These are phyloP conservation scores for Cnemophilus loriae DNA, from an alignment of 2,113 vertebrate species.

Conservation along the genomic window DNA sequence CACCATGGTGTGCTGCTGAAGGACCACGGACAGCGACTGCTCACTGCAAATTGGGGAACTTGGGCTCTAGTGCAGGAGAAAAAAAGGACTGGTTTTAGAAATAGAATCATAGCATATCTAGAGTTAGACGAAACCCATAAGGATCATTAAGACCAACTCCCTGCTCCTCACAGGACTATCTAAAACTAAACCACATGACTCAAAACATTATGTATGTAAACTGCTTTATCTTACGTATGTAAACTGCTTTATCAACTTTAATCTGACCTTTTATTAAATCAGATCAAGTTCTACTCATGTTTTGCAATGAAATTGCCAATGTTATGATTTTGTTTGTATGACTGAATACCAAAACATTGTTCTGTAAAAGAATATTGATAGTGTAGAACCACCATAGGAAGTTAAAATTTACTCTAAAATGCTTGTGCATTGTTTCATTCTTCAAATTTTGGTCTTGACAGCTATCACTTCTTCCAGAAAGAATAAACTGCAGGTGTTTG, in stretches of 20 bases:
- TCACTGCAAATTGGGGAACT: accelerated
- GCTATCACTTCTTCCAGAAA: background rate
- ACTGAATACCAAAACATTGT: background rate
- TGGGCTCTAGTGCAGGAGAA: accelerated
- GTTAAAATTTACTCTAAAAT: background rate
- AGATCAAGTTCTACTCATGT: background rate
- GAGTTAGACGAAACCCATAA: background rate
- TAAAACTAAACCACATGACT: background rate
- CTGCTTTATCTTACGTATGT: background rate
- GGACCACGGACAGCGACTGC: background rate
- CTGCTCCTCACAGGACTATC: background rate
- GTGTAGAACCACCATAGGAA: background rate
- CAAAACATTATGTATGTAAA: background rate
- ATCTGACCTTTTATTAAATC: background rate
- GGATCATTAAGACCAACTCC: background rate
- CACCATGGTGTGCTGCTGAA: accelerated
- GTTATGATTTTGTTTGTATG: background rate
- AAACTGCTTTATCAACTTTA: background rate
- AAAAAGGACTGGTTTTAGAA: background rate
- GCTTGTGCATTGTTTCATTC: background rate
- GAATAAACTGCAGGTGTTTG: background rate
- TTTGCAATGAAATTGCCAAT: background rate
- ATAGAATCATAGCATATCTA: background rate
- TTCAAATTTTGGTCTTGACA: background rate
- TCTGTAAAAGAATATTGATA: background rate